These are phyloP conservation scores for Arenaria interpres DNA, from an alignment of 2,113 vertebrate species.

Conservation along the genomic window DNA sequence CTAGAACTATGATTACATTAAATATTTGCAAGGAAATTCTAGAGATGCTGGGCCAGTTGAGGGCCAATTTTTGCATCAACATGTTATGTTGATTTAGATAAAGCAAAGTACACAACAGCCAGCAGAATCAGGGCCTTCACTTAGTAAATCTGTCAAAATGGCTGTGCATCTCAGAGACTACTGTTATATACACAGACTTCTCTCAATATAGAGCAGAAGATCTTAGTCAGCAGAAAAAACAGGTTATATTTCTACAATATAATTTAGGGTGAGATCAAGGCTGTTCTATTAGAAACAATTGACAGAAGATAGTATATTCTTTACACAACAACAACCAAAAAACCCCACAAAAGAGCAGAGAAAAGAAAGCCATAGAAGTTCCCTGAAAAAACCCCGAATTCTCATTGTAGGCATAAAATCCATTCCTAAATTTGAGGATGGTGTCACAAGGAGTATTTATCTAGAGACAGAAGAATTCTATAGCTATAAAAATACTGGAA, in stretches of 20 bases:
- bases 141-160: neutral
- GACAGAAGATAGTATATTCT: neutral
- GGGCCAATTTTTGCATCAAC: neutral
- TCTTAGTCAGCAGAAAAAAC: neutral
- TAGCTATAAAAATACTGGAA: neutral
- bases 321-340: neutral
- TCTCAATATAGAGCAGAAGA: neutral
- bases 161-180: neutral
- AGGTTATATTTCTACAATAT: neutral
- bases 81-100: neutral
- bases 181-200: neutral
- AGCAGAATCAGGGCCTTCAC: neutral
- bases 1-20: neutral
- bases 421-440: neutral
- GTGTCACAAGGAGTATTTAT: neutral
- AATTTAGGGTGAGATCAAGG: neutral
- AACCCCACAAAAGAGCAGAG: rapidly evolving
- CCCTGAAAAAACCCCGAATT: neutral
- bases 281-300: neutral
- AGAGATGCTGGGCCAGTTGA: neutral
- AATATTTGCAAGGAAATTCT: neutral
- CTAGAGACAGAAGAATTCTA: neutral
- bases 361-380: neutral
- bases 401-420: neutral
- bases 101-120: neutral